Base-by-base conservation (phyloP, 2,797 vertebrate species). In the Jordanella pulchra region DNA sequence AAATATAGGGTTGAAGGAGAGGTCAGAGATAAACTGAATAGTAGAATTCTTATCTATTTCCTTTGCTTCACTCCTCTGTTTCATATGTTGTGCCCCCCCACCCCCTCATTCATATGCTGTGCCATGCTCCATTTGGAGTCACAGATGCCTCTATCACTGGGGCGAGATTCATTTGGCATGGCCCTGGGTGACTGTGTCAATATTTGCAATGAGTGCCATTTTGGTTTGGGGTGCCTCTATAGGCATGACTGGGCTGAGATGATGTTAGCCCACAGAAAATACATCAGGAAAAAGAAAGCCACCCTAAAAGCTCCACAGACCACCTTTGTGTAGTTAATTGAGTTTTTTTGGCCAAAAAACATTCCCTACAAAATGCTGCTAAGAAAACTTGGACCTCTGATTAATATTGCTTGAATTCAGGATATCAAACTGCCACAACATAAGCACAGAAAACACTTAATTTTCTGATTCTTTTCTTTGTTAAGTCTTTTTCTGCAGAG, bases 341-440 rank as follows among this genome's bases (percentile, higher is more conserved):
- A 87, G 82, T 63, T 78, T 89, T 89, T 91, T 89, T 85, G 86
- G 86, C 82, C 77, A 65, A 76, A 82, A 68, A 85, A 78, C 54
- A 71, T n/a, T n/a, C 35, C 9, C 35, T 1, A 39, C 35, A 39
- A 39, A 39, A 39, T 87, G 90, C 88, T 76, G 78, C 79, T 55
- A 73, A 42, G 82, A 91, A 91, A 87, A 91, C 91, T 86, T 81
- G 87, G 88, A 88, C 82, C 84, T 91, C 84, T 90, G 87, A 93
- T 91, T 90, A 89, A 88, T 92, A 93, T 91, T 87, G 90, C 91
- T 87, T 30, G 48, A 50, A 78, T 11, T 3, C 63, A 69, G 77
- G 83, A 88, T 86, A 88, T 80, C 74, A 72, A 87, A 86, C 65
- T 89, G 87, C 82, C 86, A 89, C 85, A 80, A 75, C 84, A 78